Base-by-base conservation (phyloP, 53 echinoderm and acorn worm genomes). In the Glandiceps talaboti region DNA sequence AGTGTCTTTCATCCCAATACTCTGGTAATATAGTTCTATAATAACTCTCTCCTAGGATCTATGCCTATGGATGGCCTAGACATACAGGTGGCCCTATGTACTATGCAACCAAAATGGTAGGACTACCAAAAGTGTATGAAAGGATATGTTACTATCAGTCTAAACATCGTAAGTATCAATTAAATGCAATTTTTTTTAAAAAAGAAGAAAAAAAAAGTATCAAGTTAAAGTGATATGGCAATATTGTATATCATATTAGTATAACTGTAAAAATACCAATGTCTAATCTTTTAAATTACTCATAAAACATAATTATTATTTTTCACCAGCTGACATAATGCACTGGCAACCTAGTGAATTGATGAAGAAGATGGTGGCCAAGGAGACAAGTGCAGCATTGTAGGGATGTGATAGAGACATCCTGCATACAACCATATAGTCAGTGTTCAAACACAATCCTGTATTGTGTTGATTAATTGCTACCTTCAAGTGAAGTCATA, bases 31-130 rank as follows among this genome's bases (percentile, higher is more conserved):
- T n/a, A n/a, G n/a, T n/a, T n/a, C n/a, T n/a, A n/a, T n/a, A n/a
- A n/a, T n/a, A n/a, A 1, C 79, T 27, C 28, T 14, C 32, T 30
- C 30, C 0, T 85, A 96, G 99, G 93, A 31, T 99, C 32, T 88
- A 89, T 79, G 99, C 93, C 12, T 99, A 94, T 85, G 99, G 99
- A 25, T 99, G 99, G 99, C 99, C 99, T 0, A 80, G 99, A 29
- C 93, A 93, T 80, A 93, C 89, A 10, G 93, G 99, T 28, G 99
- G 99, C 26, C 99, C 99, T 29, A 99, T 99, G 88, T 91, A 86
- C 83, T 99, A 99, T 81, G 99, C 99, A 28, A 89, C 83, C 76
- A 91, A 99, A 27, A 82, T 85, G 75, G 91, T 99, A 0, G 99
- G 99, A 0, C 80, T 99, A 14, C 87, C 82, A 14, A 91, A 83